These are phyloP conservation scores for Seira ritae DNA, from an alignment of 2,888 invertebrate genomes.

Conservation along the genomic window DNA sequence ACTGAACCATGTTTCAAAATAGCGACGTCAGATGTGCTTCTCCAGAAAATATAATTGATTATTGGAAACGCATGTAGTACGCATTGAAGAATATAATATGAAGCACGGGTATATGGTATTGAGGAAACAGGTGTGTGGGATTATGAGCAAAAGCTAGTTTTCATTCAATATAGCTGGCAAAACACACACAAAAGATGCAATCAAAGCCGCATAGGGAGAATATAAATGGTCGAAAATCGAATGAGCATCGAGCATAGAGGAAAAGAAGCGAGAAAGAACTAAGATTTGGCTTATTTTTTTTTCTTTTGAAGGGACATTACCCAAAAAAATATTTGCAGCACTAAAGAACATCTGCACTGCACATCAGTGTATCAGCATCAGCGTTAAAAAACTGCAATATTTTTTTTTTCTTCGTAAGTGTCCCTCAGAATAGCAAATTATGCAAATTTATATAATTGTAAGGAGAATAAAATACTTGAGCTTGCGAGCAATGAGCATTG, in stretches of 20 bases:
- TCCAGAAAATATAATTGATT: not conserved
- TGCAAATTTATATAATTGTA: not conserved
- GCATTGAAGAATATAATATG: conserved; percentile 14
- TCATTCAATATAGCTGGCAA: too few species aligned
- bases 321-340: too few species aligned
- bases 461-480: not conserved
- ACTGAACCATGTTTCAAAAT: not conserved
- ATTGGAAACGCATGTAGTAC: conserved; percentile 18
- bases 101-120: not conserved
- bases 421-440: not conserved
- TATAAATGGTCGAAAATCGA: conserved; percentile 2
- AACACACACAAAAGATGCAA: not conserved
- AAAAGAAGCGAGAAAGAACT: too few species aligned
- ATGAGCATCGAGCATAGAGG: not conserved
- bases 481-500: not conserved
- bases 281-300: too few species aligned
- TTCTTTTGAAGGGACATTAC: too few species aligned
- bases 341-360: too few species aligned
- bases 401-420: not conserved
- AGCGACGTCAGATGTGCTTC: conserved; percentile 8
- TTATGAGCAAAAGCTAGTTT: conserved; percentile 8
- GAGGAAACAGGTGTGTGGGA: conserved; percentile 9
- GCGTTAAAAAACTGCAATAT: too few species aligned
- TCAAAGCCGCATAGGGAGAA: not conserved
- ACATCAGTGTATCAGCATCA: too few species aligned